Evolutionary conservation across 2,797 vertebrate genomes (phyloP).

Genomic region (Microcaecilia unicolor): DNA sequence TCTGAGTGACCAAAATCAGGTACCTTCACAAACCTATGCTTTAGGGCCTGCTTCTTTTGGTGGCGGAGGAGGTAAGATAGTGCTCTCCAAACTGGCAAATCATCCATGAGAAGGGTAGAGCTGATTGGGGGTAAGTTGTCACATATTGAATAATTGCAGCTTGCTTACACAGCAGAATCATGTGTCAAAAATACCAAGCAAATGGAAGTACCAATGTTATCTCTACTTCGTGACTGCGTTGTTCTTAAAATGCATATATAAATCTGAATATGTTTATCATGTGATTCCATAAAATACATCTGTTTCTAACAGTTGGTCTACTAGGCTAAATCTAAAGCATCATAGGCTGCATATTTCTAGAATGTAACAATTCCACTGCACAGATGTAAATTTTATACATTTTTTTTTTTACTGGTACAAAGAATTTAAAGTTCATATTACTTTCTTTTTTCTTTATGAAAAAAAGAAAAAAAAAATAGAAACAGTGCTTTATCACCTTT

Average conservation of each 20-base stretch:
- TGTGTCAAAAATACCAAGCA: conserved; percentile 75
- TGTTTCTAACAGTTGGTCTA: conserved; percentile 82
- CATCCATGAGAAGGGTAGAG: neutral
- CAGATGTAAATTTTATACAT: conserved; percentile 87
- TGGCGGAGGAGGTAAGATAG: too few relatives aligned
- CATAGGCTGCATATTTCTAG: conserved; percentile 80
- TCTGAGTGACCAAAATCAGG: conserved; percentile 6
- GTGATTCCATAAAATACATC: conserved; percentile 80
- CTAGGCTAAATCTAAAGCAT: conserved; percentile 87
- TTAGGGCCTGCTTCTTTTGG: too few relatives aligned
- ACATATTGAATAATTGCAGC: conserved; percentile 73
- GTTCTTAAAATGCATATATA: conserved; percentile 87
- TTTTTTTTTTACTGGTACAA: conserved; percentile 73
- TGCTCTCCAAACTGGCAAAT: conserved; percentile 8
- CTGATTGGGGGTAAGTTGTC: conserved; percentile 37
- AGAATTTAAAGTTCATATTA: conserved; percentile 77
- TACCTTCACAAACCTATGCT: too few relatives aligned
- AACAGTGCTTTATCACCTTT: conserved; percentile 73
- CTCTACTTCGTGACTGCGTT: conserved; percentile 79
- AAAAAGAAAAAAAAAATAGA: conserved; percentile 82
- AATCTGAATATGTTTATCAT: conserved; percentile 80
- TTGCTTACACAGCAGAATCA: conserved; percentile 71
- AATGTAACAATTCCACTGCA: conserved; percentile 90
- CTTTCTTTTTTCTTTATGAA: conserved; percentile 57
- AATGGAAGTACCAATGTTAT: conserved; percentile 74